A percentile compares a stretch with the other conserved stretches of the same genome.
phyloP scores from a whole-genome alignment of 2,888 invertebrate species.

The Brenthis ino region DNA sequence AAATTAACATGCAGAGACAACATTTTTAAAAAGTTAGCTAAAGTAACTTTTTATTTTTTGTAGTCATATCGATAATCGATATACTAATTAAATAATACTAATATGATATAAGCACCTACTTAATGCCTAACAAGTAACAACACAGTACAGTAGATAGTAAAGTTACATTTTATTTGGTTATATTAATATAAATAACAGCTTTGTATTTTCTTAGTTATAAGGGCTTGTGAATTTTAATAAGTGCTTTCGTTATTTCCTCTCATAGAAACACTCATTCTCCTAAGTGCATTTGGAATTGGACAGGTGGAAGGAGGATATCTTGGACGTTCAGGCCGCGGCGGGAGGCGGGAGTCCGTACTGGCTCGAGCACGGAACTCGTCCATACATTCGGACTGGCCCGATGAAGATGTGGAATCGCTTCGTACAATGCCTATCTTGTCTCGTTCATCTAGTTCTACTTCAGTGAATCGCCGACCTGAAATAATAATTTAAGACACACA shows the following conservation, averaged over 20 bases:
- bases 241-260: constrained; percentile 83
- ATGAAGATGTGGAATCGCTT: constrained; percentile 67
- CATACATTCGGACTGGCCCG: constrained; percentile 58
- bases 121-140: no score
- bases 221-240: constrained; percentile 47
- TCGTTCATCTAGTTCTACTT: constrained; percentile 84
- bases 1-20: no score
- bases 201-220: neutral
- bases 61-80: no score
- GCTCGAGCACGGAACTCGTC: constrained; percentile 88
- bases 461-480: constrained; percentile 84
- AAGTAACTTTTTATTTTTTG: no score
- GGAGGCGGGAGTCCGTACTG: constrained; percentile 85
- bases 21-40: no score
- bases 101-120: no score
- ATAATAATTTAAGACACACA: neutral
- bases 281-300: constrained; percentile 78
- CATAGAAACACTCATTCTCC: constrained; percentile 91
- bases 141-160: no score
- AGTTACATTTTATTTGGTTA: no score
- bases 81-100: no score
- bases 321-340: constrained; percentile 83
- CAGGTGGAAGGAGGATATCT: constrained; percentile 70
- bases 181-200: no score
- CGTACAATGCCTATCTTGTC: constrained; percentile 72